These are phyloP conservation scores for Melanostoma mellinum DNA, from an alignment of 2,888 invertebrate species.

Conservation along the genomic window DNA sequence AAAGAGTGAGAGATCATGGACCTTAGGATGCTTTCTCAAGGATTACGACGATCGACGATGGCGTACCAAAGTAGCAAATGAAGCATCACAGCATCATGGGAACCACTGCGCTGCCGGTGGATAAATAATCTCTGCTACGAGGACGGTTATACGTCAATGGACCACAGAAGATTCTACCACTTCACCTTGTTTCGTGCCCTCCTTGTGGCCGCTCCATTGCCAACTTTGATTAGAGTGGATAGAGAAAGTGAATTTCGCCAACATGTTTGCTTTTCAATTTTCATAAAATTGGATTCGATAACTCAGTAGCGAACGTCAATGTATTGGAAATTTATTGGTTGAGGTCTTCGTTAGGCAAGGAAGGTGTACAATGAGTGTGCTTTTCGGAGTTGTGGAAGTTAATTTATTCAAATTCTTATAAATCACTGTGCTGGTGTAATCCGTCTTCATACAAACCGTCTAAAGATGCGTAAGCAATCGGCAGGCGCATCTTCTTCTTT, in stretches of 20 bases:
- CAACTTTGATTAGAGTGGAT: slow-evolving; percentile 16
- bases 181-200: slow-evolving; percentile 49
- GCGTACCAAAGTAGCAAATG: slow-evolving; percentile 23
- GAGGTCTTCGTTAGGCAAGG: no score
- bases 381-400: no score
- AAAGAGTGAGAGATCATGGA: slow-evolving; percentile 63
- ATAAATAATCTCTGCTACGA: slow-evolving; percentile 68
- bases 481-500: slow-evolving; percentile 16
- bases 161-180: slow-evolving; percentile 68
- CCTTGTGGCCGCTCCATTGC: neutral
- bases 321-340: no score
- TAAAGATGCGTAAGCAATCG: slow-evolving; percentile 3
- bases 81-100: slow-evolving; percentile 53
- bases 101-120: slow-evolving; percentile 51
- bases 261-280: neutral
- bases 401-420: no score
- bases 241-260: slow-evolving; percentile 15
- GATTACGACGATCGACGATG: slow-evolving; percentile 42
- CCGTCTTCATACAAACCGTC: neutral
- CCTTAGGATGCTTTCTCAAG: slow-evolving; percentile 70
- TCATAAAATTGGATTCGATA: no score
- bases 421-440: slow-evolving; percentile 6
- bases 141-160: slow-evolving; percentile 73
- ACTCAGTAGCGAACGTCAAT: no score
- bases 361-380: no score